Percentiles rank a stretch among this genome's conserved stretches.
phyloP scores from a whole-genome alignment of 2,113 vertebrate species.

The Pseudorasbora parva region DNA sequence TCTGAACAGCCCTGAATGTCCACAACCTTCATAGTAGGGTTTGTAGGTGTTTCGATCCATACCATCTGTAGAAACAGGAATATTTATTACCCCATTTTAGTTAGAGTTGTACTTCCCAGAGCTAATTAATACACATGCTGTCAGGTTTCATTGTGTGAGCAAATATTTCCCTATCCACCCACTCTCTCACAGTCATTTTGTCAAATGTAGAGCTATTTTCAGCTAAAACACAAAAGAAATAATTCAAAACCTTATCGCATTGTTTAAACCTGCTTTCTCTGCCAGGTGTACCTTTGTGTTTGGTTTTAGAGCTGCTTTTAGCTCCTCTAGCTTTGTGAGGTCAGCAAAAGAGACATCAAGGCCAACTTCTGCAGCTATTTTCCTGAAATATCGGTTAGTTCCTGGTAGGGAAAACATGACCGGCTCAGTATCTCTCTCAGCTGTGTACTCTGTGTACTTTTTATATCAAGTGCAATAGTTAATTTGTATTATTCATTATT shows the following conservation, averaged over 20 bases:
- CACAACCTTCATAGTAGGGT: slow-evolving; percentile 87
- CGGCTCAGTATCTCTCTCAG: neutral
- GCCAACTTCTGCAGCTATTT: slow-evolving; percentile 76
- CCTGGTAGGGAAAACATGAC: slow-evolving; percentile 69
- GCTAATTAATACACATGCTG: neutral
- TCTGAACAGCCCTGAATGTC: slow-evolving; percentile 87
- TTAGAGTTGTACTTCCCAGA: neutral
- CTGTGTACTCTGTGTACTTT: neutral
- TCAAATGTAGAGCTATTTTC: neutral
- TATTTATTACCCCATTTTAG: neutral
- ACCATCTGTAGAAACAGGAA: slow-evolving; percentile 79
- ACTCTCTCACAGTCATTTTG: neutral
- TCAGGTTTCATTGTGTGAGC: neutral
- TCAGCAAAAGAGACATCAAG: slow-evolving; percentile 84
- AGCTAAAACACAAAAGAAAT: too few species aligned
- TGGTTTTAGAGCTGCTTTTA: slow-evolving; percentile 85
- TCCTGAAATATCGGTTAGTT: slow-evolving; percentile 88
- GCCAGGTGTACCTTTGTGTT: slow-evolving; percentile 84
- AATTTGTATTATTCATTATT: neutral
- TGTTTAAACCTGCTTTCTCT: neutral
- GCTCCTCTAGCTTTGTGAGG: slow-evolving; percentile 75
- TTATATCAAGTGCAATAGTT: neutral
- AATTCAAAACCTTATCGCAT: neutral
- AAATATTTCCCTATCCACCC: neutral
- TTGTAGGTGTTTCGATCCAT: slow-evolving; percentile 93